Base-by-base conservation (phyloP, 2,113 vertebrate species). In the Xiphophorus hellerii region DNA sequence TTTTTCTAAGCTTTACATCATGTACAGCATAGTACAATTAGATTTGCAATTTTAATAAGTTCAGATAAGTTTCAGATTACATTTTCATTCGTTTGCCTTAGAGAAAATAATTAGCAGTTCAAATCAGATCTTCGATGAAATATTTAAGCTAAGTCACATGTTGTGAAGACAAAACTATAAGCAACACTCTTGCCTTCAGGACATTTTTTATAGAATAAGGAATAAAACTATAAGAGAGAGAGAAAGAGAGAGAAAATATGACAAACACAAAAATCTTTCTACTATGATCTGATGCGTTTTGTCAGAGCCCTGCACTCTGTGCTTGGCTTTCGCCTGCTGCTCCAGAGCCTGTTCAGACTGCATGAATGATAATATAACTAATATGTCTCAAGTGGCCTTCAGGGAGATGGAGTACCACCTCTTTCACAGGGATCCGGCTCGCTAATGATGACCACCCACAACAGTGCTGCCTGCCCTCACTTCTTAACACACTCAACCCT, bases 361-460 rank as follows among this genome's bases (percentile, higher is more conserved):
- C 87, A 87, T 89, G 90, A 90, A 86, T 75, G 80, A 92, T 93
- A 92, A 92, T 92, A 93, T 85, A 92, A 89, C 90, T 94, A 94
- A 94, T 94, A 92, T 92, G 93, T 94, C 92, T 95, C 92, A 94
- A 95, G 93, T 92, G 92, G 92, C 73, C 83, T 91, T 89, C 87
- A 89, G 84, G 84, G 89, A 90, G 86, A 89, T 86, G 82, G 88
- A 93, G 88, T 74, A 85, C 88, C 91, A 88, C 85, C 87, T 89
- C 91, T 93, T 91, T 93, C 90, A 91, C 71, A 78, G 92, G 78
- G 86, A 76, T 83, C 90, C 82, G 84, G 83, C 83, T 89, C 89
- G n/a, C 90, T 94, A 94, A 94, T 94, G 93, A 94, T 94, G 94
- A 93, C 94, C 94, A 94, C 94, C 93, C 93, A 94, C 92, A 88